phyloP scores from a whole-genome alignment of 2,113 vertebrate genomes.

The Amblyopsis rosae region DNA sequence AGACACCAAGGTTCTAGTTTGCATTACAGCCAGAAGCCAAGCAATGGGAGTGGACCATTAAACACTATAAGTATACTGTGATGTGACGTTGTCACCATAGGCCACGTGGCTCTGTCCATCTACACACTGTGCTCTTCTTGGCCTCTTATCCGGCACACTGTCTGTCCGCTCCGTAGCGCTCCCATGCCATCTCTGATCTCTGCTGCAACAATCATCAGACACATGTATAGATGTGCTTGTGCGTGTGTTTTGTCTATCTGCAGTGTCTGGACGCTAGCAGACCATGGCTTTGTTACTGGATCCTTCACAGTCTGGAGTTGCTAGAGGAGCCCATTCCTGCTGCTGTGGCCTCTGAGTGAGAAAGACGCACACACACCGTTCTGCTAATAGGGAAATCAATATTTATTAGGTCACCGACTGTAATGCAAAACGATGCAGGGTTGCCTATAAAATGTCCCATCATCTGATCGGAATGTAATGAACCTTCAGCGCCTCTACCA shows the following conservation, averaged over 20 bases:
- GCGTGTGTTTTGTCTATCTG: conserved; percentile 19
- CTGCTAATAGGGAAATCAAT: neutral
- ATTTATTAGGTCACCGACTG: neutral
- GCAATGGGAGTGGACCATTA: no score
- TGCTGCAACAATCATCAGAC: neutral
- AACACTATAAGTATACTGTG: no score
- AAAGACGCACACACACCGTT: conserved; percentile 7
- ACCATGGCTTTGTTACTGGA: conserved; percentile 99
- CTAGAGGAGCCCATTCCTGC: conserved; percentile 88
- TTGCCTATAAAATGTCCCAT: neutral
- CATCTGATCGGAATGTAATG: conserved; percentile 31
- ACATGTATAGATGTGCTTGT: conserved; percentile 13
- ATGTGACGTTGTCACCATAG: no score
- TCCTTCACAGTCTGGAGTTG: conserved; percentile 95
- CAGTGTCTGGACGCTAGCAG: conserved; percentile 97
- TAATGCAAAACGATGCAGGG: neutral
- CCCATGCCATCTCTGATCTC: conserved; percentile 12
- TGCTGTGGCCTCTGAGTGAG: conserved; percentile 88
- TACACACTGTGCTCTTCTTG: neutral
- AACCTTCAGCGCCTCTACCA: conserved; percentile 10
- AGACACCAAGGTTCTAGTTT: no score
- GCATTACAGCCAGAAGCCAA: no score
- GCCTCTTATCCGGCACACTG: neutral
- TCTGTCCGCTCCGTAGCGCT: neutral
- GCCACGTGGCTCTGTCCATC: neutral